Evolutionary conservation across 1,140 invertebrate genomes (phyloP), one percentile per base, ranked within the genome.

Genomic region (Drosophila lowei): DNA sequence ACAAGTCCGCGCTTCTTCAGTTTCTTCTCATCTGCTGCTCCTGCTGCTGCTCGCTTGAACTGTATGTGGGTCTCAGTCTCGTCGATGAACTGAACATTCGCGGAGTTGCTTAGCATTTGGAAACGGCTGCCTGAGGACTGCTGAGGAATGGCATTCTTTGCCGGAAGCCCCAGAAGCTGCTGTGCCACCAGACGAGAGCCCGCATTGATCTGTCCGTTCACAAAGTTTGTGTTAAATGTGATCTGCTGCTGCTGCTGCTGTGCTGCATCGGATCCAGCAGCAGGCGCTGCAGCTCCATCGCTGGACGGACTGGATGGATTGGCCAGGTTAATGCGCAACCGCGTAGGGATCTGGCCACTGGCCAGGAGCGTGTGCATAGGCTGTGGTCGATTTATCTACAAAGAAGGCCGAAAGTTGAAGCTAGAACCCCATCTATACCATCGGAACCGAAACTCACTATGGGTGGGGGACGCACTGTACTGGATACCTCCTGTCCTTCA

Each of bases 311-410:
- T 3, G 72, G 55, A 23, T 1, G 72, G 66, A 18, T 77, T 84
- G 8, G 93, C 92, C 25, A 93, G 91, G 58, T 94, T 94, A 1
- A 95, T 89, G 67, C 94, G 93, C 0, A 94, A 90, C 16, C 92
- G 92, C 0, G 93, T 93, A 28, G 95, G 94, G 18, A 96, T 92
- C 89, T 96, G 95, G 2, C 95, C 95, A 6, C 93, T 95, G 6
- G 95, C 95, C 4, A 95, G 84, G 23, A 94, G 91, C 28, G 93
- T 94, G 79, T 94, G 93, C 72, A 93, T 93, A 0, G 93, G 92
- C 21, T 93, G 90, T 8, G 93, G 92, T 8, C 93, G 92, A 50
- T 90, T 90, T 0, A 91, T 91, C 58, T 93, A 46, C 3, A 16
- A 47, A 21, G 2, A 13, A 2, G 9, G 11, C 11, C 9, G 9